Base-by-base conservation (phyloP, 37 sponge, comb jelly and placozoan species). In the Ephydatia muelleri region DNA sequence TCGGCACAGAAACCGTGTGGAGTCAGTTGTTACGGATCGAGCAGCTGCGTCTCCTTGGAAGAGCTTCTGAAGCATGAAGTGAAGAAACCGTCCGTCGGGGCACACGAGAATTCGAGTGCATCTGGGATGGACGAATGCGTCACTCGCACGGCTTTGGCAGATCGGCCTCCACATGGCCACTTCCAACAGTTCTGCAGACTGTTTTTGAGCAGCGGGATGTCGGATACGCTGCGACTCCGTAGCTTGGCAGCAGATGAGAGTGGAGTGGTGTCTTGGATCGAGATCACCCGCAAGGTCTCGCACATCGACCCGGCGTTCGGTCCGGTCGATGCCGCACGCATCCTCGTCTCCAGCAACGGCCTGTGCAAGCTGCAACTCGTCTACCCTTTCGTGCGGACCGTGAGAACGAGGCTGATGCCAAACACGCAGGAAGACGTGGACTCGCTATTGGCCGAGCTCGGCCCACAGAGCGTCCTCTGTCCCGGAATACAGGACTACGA, bases 261-360 rank as follows among this genome's bases (percentile, higher is more conserved):
- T 12, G 39, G 13, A 3, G 79, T 43, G 2, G 26, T 82, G 0
- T 72, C 70, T 48, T 82, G 82, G 82, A 2, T 82, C 0, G 70
- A 82, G 72, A 48, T 82, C 16, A 82, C 70, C 16, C 47, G 70
- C 11, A 35, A 82, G 39, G 72, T 23, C 32, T 82, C 39, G 11
- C 82, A 82, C 72, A 82, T 82, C 19, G 82, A 82, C 31, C 82
- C 72, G 29, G 36, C 12, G 38, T 30, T 82, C 5, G 82, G 82
- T 2, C 82, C 82, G 3, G 73, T 82, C 1, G 72, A 68, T 12
- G 82, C 30, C 16, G 82, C 57, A 1, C n/a, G 82, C 27, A 71
- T 82, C 3, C 33, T 82, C 28, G 28, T 82, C n/a, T 82, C 82
- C 11, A 82, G 82, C 82, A 82, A 71, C 73, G 73, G 72, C 14